Conservation (phyloP, 2,888 invertebrate genomes). For the Saturnia pavonia region DNA sequence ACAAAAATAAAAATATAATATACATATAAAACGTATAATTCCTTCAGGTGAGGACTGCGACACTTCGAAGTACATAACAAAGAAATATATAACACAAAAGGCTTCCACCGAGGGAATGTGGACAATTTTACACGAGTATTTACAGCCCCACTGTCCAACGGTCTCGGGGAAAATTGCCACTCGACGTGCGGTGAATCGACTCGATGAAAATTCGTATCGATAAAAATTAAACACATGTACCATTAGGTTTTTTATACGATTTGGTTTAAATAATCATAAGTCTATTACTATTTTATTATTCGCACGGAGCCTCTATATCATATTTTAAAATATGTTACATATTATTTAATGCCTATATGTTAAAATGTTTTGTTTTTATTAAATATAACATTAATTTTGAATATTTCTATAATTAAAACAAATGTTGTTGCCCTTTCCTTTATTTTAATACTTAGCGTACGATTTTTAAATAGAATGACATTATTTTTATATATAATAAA, state of each 20-base stretch:
- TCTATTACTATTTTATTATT: not conserved
- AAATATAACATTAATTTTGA: no score
- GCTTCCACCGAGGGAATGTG: conserved; percentile 74
- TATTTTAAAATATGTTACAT: not conserved
- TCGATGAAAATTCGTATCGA: conserved; percentile 34
- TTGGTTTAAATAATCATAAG: not conserved
- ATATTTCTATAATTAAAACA: no score
- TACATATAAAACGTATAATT: conserved; percentile 14
- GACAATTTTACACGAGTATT: conserved; percentile 82
- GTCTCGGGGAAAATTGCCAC: conserved; percentile 71
- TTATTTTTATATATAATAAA: no score
- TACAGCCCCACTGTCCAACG: conserved; percentile 81
- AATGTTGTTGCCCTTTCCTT: no score
- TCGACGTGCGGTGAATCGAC: conserved; percentile 39
- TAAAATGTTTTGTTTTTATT: no score
- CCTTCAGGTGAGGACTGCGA: conserved; percentile 13
- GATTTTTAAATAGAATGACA: no score
- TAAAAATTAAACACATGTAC: conserved; percentile 15
- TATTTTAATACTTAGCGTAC: no score
- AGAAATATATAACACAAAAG: conserved; percentile 79
- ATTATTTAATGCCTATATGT: not conserved
- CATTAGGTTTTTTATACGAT: not conserved
- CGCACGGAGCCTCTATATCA: not conserved
- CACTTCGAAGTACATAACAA: conserved; percentile 69
- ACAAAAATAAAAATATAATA: no score